These are phyloP conservation scores for Linnaemya vulpina DNA, from an alignment of 2,888 invertebrate species.

Conservation along the genomic window DNA sequence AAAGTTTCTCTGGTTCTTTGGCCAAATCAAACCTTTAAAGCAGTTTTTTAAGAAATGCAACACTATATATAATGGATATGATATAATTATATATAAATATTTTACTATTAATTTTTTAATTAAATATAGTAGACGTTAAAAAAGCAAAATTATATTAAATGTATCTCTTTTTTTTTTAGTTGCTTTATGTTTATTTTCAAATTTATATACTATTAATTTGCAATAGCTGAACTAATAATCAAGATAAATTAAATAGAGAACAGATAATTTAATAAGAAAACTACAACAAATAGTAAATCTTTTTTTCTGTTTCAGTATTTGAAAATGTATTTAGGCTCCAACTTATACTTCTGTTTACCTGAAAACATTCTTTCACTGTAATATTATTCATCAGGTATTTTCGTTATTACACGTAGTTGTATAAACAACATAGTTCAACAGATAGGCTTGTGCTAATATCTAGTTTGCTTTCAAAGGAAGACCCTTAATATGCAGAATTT, in stretches of 20 bases:
- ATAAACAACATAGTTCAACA: too few relatives aligned
- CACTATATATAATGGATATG: constrained; percentile 63
- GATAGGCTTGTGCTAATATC: too few relatives aligned
- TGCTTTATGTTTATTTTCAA: constrained; percentile 37
- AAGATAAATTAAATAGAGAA: constrained; percentile 8
- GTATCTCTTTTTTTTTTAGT: constrained; percentile 39
- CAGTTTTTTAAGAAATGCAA: constrained; percentile 61
- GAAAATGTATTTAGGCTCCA: neutral
- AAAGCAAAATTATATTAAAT: constrained; percentile 44
- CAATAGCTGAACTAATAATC: constrained; percentile 41
- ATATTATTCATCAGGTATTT: too few relatives aligned
- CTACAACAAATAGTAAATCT: neutral
- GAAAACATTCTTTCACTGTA: too few relatives aligned
- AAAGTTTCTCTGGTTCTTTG: constrained; percentile 6
- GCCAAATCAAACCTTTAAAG: constrained; percentile 5
- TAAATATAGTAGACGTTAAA: constrained; percentile 54
- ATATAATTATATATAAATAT: constrained; percentile 55
- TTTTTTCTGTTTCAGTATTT: neutral
- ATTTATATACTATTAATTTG: constrained; percentile 46
- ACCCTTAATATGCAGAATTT: too few relatives aligned
- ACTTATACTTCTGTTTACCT: too few relatives aligned
- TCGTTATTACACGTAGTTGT: too few relatives aligned
- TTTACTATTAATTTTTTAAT: constrained; percentile 56
- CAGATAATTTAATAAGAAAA: constrained; percentile 7
- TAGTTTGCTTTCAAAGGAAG: too few relatives aligned